Evolutionary conservation across 2,888 invertebrate genomes (phyloP).

Genomic region (Stenodera caucasica): DNA sequence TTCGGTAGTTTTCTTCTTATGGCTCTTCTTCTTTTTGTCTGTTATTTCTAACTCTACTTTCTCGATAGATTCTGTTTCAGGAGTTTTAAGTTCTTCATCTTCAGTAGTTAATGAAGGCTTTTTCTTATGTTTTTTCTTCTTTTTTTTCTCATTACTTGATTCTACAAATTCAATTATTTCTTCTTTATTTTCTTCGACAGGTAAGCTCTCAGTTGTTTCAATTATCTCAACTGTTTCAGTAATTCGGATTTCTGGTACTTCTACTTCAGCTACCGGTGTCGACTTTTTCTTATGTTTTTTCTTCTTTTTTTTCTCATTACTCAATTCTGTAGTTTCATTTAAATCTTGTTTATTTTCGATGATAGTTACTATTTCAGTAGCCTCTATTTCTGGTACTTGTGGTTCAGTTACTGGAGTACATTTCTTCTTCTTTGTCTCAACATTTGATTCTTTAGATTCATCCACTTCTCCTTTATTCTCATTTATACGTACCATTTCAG

Average conservation of each 20-base stretch:
- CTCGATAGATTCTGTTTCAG: not conserved
- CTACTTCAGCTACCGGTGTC: too few species aligned
- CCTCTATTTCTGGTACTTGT: not conserved
- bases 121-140: slow-evolving; percentile 9
- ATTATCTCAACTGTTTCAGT: too few species aligned
- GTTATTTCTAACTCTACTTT: not conserved
- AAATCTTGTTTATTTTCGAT: slow-evolving; percentile 3
- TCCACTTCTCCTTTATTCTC: not conserved
- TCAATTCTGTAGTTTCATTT: not conserved
- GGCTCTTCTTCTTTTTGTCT: not conserved
- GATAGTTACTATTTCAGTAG: not conserved
- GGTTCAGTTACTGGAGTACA: not conserved
- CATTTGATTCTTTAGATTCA: not conserved
- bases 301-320: not conserved
- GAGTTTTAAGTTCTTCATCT: not conserved
- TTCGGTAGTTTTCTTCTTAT: slow-evolving; percentile 13
- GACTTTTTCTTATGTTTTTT: too few species aligned
- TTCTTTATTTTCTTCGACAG: slow-evolving; percentile 6
- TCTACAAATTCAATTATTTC: slow-evolving; percentile 7
- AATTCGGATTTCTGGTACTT: too few species aligned
- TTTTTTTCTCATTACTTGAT: not conserved
- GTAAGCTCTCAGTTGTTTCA: not conserved
- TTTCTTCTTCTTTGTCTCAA: not conserved
- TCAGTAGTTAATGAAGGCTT: slow-evolving; percentile 7
- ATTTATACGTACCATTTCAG: not conserved